These are phyloP conservation scores for Macrobrachium nipponense DNA, from an alignment of 1,140 invertebrate genomes.

Conservation along the genomic window DNA sequence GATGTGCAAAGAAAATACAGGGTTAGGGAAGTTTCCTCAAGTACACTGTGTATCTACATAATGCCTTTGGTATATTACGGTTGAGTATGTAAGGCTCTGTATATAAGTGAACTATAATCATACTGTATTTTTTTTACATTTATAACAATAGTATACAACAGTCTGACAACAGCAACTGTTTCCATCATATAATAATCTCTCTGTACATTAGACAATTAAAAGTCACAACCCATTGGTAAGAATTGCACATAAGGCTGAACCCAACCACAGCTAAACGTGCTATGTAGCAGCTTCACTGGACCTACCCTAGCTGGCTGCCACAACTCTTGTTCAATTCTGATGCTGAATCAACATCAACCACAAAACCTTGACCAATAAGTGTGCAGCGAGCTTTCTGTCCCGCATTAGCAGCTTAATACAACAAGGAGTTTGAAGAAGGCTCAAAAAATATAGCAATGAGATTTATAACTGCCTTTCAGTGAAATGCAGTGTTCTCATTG, in stretches of 20 bases:
- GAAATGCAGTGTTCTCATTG: slow-evolving; percentile 50
- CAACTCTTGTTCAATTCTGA: slow-evolving; percentile 15
- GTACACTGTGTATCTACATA: slow-evolving; percentile 62
- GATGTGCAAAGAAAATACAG: slow-evolving; percentile 58
- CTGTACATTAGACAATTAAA: slow-evolving; percentile 60
- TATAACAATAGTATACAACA: slow-evolving; percentile 62
- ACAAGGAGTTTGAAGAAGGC: slow-evolving; percentile 42
- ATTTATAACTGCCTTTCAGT: slow-evolving; percentile 38
- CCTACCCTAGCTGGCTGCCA: slow-evolving; percentile 42
- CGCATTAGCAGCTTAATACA: slow-evolving; percentile 31
- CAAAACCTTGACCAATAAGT: slow-evolving; percentile 16
- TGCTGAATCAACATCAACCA: slow-evolving; percentile 14
- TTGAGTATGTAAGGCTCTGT: slow-evolving; percentile 63
- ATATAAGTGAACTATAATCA: slow-evolving; percentile 60
- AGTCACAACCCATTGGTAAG: slow-evolving; percentile 62
- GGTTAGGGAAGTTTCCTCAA: slow-evolving; percentile 60
- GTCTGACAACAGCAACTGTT: slow-evolving; percentile 61
- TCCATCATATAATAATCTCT: slow-evolving; percentile 60
- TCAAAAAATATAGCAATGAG: slow-evolving; percentile 53
- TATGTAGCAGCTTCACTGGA: slow-evolving; percentile 41
- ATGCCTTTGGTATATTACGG: slow-evolving; percentile 62
- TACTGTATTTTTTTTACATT: slow-evolving; percentile 51
- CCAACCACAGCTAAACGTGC: slow-evolving; percentile 48
- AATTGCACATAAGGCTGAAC: slow-evolving; percentile 62
- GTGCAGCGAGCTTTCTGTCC: slow-evolving; percentile 21